These are phyloP conservation scores for Archips crataeganus DNA, from an alignment of 2,888 invertebrate species.

Conservation along the genomic window DNA sequence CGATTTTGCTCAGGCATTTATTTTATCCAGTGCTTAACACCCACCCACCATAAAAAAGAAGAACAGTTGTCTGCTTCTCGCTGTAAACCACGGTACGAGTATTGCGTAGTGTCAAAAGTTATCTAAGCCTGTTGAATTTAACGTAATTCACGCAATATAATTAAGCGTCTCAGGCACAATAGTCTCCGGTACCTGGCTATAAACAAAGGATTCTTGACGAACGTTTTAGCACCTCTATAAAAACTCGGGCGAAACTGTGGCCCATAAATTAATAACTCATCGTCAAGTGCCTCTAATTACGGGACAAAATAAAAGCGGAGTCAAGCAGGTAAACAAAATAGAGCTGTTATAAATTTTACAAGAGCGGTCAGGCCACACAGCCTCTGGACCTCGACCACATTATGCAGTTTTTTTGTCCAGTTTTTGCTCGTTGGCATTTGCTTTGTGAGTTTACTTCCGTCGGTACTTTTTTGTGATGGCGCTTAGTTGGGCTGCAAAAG, in stretches of 20 bases:
- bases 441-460: conserved; percentile 84
- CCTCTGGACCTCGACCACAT: conserved; percentile 74
- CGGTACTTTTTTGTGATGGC: conserved; percentile 78
- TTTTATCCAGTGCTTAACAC: too few species aligned
- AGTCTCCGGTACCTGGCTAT: conserved; percentile 34
- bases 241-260: conserved; percentile 75
- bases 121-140: conserved; percentile 8
- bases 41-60: too few species aligned
- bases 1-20: too few species aligned
- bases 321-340: conserved; percentile 84
- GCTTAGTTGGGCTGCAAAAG: conserved; percentile 77
- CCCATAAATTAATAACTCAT: conserved; percentile 85
- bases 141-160: conserved; percentile 30
- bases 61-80: not conserved
- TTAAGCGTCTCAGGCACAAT: conserved; percentile 21
- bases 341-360: conserved; percentile 85
- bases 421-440: conserved; percentile 81
- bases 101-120: not conserved
- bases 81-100: not conserved
- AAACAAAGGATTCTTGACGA: conserved; percentile 49
- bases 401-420: conserved; percentile 77
- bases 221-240: conserved; percentile 83
- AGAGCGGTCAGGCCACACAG: conserved; percentile 74
- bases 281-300: conserved; percentile 83
- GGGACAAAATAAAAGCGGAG: conserved; percentile 74